Evolutionary conservation across 2,797 vertebrate species (phyloP).

Genomic region (Cirrhinus molitorella): DNA sequence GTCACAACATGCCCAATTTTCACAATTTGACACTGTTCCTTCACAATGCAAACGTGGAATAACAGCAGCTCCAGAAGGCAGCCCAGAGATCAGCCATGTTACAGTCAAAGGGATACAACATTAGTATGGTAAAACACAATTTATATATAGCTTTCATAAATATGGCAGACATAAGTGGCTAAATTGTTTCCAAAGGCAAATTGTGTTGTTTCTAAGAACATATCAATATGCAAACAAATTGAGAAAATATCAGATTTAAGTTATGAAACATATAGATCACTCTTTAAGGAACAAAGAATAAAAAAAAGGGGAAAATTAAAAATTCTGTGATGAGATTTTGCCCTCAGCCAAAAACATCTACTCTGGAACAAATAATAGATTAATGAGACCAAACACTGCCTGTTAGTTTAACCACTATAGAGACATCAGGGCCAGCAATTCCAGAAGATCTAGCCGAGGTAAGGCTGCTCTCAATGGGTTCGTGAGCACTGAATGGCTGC

Average conservation of each 20-base stretch:
- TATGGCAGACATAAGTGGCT: not conserved
- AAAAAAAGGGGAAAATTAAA: too few relatives aligned
- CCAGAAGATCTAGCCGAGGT: too few relatives aligned
- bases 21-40: conserved; percentile 14
- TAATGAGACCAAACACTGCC: too few relatives aligned
- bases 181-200: not conserved
- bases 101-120: conserved; percentile 11
- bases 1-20: conserved; percentile 25
- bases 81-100: not conserved
- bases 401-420: too few relatives aligned
- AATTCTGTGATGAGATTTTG: too few relatives aligned
- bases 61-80: conserved; percentile 19
- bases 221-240: not conserved
- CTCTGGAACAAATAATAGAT: too few relatives aligned
- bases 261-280: not conserved
- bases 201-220: not conserved
- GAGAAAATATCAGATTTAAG: not conserved
- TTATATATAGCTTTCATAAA: conserved; percentile 2
- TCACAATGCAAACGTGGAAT: conserved; percentile 2
- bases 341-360: too few relatives aligned
- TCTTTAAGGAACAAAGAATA: too few relatives aligned
- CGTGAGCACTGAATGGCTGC: too few relatives aligned
- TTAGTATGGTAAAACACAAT: not conserved
- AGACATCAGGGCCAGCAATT: too few relatives aligned
- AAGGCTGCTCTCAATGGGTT: too few relatives aligned